A percentile compares a stretch with the other conserved stretches of the same genome.
phyloP scores from a whole-genome alignment of 2,113 vertebrate genomes.

The Scortum barcoo region DNA sequence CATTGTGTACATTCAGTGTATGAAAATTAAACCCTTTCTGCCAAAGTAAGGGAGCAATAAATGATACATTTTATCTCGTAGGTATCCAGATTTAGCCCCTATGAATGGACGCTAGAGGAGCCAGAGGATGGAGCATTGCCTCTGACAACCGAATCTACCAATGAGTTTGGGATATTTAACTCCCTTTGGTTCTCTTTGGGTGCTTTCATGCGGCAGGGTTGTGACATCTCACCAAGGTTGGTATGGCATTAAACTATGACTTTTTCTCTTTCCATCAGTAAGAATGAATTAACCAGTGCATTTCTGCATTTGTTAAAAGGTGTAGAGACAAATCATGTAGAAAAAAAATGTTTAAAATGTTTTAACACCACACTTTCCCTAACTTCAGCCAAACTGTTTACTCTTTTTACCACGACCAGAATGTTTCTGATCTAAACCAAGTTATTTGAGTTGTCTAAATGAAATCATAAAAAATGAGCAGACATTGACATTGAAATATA shows the following conservation, averaged over 20 bases:
- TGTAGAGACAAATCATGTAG: not conserved
- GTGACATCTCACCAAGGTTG: conserved; percentile 96
- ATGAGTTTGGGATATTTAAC: conserved; percentile 99
- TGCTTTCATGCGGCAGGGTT: conserved; percentile 95
- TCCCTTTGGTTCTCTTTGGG: conserved; percentile 97
- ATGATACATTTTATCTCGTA: conserved; percentile 6
- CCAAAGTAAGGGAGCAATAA: not conserved
- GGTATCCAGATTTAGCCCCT: conserved; percentile 94
- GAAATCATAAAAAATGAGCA: no score
- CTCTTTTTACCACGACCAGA: no score
- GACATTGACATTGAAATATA: no score
- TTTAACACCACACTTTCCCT: no score
- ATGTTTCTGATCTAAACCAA: no score
- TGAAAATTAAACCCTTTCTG: not conserved
- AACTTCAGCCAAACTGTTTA: no score
- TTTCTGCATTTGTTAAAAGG: not conserved
- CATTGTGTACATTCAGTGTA: not conserved
- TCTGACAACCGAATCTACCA: conserved; percentile 93
- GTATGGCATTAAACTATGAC: conserved; percentile 44
- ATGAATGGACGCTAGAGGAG: conserved; percentile 98
- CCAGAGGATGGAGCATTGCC: conserved; percentile 97
- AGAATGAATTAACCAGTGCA: not conserved
- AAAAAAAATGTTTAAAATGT: no score
- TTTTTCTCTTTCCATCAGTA: not conserved
- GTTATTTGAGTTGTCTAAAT: no score